These are phyloP conservation scores for Fopius arisanus DNA, from an alignment of 1,140 invertebrate species.

Conservation along the genomic window DNA sequence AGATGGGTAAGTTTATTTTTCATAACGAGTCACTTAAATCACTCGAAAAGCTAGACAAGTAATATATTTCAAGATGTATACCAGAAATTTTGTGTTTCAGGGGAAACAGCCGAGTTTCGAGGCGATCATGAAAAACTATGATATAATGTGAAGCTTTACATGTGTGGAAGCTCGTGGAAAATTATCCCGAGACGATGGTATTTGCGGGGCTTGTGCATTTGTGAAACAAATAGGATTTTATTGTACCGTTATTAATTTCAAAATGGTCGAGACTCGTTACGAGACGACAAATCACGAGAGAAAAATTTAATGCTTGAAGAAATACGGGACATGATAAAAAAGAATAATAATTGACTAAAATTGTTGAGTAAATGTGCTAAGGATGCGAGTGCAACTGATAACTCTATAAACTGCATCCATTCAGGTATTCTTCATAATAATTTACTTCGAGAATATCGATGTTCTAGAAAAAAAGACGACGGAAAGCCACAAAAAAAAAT, in stretches of 20 bases:
- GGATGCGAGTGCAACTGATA: slow-evolving; percentile 14
- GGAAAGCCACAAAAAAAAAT: slow-evolving; percentile 16
- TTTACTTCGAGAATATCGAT: slow-evolving; percentile 20
- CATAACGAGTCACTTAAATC: too few relatives aligned
- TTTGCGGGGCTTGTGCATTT: slow-evolving; percentile 49
- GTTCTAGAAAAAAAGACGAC: slow-evolving; percentile 13
- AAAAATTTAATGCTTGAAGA: slow-evolving; percentile 8
- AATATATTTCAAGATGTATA: too few relatives aligned
- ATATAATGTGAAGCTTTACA: slow-evolving; percentile 54
- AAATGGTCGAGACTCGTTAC: slow-evolving; percentile 39
- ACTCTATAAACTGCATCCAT: slow-evolving; percentile 6
- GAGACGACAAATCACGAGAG: slow-evolving; percentile 35
- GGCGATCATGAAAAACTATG: slow-evolving; percentile 45
- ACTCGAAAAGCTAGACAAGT: too few relatives aligned
- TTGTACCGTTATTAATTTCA: slow-evolving; percentile 5
- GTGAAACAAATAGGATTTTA: slow-evolving; percentile 43
- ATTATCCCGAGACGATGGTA: slow-evolving; percentile 9
- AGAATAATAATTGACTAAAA: slow-evolving; percentile 29
- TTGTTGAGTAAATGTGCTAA: slow-evolving; percentile 5
- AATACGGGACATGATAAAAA: slow-evolving; percentile 15
- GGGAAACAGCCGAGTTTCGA: not conserved
- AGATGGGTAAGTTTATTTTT: not conserved
- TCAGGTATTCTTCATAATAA: not conserved
- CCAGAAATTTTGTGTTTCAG: not conserved
- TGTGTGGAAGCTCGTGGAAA: slow-evolving; percentile 42